phyloP scores from a whole-genome alignment of 2,113 vertebrate species.

The Diphyllodes magnificus region DNA sequence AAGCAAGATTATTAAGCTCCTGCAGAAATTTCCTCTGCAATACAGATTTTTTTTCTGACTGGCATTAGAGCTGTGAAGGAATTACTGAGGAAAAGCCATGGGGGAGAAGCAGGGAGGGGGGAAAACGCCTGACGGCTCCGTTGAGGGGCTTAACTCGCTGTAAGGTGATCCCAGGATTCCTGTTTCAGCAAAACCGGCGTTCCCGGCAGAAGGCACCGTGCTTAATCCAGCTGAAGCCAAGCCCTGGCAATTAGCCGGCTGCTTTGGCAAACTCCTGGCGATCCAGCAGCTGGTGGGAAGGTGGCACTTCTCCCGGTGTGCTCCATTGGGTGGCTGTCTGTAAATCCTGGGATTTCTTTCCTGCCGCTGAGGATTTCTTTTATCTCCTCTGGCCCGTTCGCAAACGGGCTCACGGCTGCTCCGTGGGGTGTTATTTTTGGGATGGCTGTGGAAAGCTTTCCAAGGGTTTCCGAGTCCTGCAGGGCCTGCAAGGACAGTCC shows the following conservation, averaged over 20 bases:
- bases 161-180: background rate
- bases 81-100: background rate
- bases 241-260: background rate
- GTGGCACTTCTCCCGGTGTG: background rate
- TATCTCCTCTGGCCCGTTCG: background rate
- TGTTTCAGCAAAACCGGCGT: background rate
- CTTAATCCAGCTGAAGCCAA: background rate
- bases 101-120: background rate
- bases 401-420: accelerated
- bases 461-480: background rate
- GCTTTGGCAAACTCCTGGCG: background rate
- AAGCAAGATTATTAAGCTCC: background rate
- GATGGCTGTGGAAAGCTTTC: background rate
- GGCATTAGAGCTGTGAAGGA: background rate
- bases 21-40: background rate
- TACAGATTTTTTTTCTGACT: background rate
- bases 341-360: background rate
- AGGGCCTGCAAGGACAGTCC: background rate
- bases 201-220: background rate
- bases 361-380: accelerated
- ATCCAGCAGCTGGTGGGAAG: background rate
- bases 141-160: background rate
- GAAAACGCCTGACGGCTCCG: background rate
- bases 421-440: accelerated
- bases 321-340: background rate